Conservation (phyloP, 2,797 vertebrate species). For the Knipowitschia caucasica region DNA sequence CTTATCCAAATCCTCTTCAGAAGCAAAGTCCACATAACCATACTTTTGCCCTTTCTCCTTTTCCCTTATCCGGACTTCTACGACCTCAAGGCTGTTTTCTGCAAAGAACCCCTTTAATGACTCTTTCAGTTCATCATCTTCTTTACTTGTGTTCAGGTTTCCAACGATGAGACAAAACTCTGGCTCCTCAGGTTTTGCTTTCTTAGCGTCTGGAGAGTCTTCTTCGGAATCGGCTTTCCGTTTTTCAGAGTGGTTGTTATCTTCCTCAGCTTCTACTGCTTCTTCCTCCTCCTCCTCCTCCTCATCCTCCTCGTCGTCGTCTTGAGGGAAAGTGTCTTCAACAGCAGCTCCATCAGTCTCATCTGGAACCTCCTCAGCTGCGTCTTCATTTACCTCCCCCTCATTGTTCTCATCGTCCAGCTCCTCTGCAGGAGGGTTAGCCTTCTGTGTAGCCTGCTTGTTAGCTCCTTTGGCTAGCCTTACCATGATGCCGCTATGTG, state of each 20-base stretch:
- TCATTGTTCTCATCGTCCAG: slow-evolving; percentile 43
- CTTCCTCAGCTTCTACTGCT: too few relatives aligned
- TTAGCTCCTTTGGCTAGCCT: slow-evolving; percentile 13
- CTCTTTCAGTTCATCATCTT: slow-evolving; percentile 86
- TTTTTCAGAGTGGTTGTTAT: slow-evolving; percentile 81
- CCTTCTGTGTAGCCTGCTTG: slow-evolving; percentile 49
- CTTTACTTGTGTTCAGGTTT: slow-evolving; percentile 83
- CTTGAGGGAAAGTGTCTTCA: slow-evolving; percentile 84
- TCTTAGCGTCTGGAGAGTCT: slow-evolving; percentile 86
- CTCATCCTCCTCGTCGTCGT: slow-evolving; percentile 87
- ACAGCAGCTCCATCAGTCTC: slow-evolving; percentile 85
- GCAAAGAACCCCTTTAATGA: slow-evolving; percentile 83
- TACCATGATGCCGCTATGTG: slow-evolving; percentile 6
- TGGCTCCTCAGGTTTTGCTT: slow-evolving; percentile 79
- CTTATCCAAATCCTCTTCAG: slow-evolving; percentile 87
- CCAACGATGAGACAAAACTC: slow-evolving; percentile 84
- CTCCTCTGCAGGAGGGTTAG: slow-evolving; percentile 41
- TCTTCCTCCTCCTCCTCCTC: too few relatives aligned
- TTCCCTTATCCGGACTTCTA: slow-evolving; percentile 86
- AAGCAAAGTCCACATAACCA: slow-evolving; percentile 90
- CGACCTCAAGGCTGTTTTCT: slow-evolving; percentile 83
- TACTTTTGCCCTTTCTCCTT: too few relatives aligned
- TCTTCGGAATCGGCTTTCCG: slow-evolving; percentile 85
- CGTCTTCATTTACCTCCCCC: slow-evolving; percentile 51
- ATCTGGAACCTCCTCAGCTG: slow-evolving; percentile 82